A percentile compares a stretch with the other conserved stretches of the same genome.
phyloP scores from a whole-genome alignment of 2,888 invertebrate genomes.

The Flexamia atlantica region DNA sequence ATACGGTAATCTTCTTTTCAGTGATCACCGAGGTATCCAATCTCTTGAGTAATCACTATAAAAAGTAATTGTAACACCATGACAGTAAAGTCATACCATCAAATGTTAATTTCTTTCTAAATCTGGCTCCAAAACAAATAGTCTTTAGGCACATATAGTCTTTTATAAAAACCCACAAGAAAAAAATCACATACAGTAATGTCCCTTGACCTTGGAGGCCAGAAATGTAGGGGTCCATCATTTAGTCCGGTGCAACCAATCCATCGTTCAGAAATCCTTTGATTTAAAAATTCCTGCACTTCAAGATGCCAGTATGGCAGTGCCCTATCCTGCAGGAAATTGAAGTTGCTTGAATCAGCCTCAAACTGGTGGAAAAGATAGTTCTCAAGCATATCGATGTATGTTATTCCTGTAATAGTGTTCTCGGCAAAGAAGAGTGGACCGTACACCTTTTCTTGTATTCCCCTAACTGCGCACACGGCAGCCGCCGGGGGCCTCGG shows the following conservation, averaged over 20 bases:
- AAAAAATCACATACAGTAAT: constrained; percentile 12
- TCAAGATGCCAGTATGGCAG: background rate
- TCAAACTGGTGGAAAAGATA: background rate
- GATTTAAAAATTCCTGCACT: too few species aligned
- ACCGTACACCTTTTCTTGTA: too few species aligned
- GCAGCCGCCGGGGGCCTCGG: too few species aligned
- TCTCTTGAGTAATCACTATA: too few species aligned
- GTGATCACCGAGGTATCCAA: too few species aligned
- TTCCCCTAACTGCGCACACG: background rate
- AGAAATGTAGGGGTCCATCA: background rate
- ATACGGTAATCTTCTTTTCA: too few species aligned
- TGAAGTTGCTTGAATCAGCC: constrained; percentile 3
- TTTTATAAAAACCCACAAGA: background rate
- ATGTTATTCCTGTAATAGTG: background rate
- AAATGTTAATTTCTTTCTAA: too few species aligned
- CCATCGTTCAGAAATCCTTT: background rate
- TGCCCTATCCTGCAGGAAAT: constrained; percentile 11
- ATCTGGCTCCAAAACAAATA: too few species aligned
- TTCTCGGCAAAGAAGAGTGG: constrained; percentile 5
- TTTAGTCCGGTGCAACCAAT: background rate
- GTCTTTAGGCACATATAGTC: too few species aligned
- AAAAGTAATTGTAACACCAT: too few species aligned
- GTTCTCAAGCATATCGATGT: background rate
- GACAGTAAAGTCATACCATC: too few species aligned
- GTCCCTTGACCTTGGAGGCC: background rate